Evolutionary conservation across 2,113 vertebrate genomes (phyloP).

Genomic region (Athene noctua): DNA sequence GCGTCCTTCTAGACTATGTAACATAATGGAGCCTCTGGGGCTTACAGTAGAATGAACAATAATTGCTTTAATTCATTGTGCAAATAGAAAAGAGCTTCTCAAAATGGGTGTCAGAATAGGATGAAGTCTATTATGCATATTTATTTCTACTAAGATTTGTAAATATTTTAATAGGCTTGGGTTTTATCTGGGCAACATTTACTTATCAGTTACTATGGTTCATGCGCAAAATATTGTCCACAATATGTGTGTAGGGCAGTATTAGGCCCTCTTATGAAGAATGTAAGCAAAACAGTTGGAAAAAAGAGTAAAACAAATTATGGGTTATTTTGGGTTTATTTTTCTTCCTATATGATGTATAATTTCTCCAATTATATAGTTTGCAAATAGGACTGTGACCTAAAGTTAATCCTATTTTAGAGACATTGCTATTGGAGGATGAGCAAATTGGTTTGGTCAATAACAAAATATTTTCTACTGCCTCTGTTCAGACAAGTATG

Average conservation of each 20-base stretch:
- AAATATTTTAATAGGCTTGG: slow-evolving; percentile 51
- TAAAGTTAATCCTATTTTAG: neutral
- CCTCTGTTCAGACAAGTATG: neutral
- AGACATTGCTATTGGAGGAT: neutral
- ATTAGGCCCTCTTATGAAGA: neutral
- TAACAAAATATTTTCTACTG: neutral
- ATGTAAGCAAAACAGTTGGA: neutral
- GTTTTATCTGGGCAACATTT: neutral
- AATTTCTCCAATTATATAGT: neutral
- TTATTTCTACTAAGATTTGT: slow-evolving; percentile 35
- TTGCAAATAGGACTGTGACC: neutral
- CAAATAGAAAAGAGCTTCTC: slow-evolving; percentile 35
- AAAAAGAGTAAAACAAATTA: neutral
- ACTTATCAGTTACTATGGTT: neutral
- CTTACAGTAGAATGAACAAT: slow-evolving; percentile 7
- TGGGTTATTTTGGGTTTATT: neutral
- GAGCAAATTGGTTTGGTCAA: neutral
- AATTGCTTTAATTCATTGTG: slow-evolving; percentile 49
- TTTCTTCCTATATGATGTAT: neutral
- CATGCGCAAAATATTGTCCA: neutral
- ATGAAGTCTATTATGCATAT: neutral
- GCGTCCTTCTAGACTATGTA: neutral
- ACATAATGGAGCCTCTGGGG: slow-evolving; percentile 9
- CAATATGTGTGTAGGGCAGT: neutral
- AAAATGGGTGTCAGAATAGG: slow-evolving; percentile 32